A percentile compares a stretch with the other conserved stretches of the same genome.
phyloP scores from a whole-genome alignment of 2,113 vertebrate species.

The Sinosuthora webbiana region DNA sequence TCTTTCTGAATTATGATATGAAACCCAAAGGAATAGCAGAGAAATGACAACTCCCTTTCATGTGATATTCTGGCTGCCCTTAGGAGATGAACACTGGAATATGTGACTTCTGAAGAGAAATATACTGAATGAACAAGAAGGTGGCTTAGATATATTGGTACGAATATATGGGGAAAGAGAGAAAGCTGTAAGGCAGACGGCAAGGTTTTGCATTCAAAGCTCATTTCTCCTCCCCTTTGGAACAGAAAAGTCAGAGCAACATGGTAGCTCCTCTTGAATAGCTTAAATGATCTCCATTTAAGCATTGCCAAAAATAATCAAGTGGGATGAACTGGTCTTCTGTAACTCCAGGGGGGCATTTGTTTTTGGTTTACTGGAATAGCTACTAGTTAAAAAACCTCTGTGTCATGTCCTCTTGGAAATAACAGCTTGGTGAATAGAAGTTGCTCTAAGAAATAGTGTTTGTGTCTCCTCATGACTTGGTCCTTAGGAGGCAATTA shows the following conservation, averaged over 20 bases:
- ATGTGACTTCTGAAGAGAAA: conserved; percentile 4
- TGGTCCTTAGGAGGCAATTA: neutral
- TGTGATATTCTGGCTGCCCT: neutral
- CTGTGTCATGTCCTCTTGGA: neutral
- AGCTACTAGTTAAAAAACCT: neutral
- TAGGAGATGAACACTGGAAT: neutral
- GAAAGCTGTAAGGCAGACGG: neutral
- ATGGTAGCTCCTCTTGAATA: neutral
- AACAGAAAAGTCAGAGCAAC: neutral
- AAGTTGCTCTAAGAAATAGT: neutral
- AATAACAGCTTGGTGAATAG: neutral
- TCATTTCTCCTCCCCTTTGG: neutral
- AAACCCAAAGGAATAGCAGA: neutral
- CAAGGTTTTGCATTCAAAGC: neutral
- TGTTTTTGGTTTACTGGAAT: neutral
- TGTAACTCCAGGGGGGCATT: neutral
- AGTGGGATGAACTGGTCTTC: neutral
- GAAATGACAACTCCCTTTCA: neutral
- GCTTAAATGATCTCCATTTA: neutral
- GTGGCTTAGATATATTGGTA: neutral
- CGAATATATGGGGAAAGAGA: neutral
- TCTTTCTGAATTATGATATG: neutral
- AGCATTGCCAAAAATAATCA: neutral
- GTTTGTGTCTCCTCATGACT: neutral
- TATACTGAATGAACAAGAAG: neutral